phyloP scores from a whole-genome alignment of 2,888 invertebrate genomes.

The Metacarcinus magister region DNA sequence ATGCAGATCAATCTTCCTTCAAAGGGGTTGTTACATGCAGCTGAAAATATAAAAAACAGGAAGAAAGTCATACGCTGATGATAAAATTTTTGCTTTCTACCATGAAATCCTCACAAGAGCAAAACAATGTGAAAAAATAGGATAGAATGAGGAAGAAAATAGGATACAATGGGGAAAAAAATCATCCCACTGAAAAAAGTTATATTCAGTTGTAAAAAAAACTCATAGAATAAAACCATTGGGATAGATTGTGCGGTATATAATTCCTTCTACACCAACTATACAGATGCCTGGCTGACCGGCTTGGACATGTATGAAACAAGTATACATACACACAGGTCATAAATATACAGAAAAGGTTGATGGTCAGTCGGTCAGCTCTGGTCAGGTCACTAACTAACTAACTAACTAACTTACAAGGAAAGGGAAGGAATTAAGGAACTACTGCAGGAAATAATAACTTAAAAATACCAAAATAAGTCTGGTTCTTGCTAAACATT shows the following conservation, averaged over 20 bases:
- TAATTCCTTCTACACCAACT: constrained; percentile 43
- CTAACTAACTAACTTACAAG: constrained; percentile 26
- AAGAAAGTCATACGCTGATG: no score
- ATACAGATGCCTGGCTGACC: neutral
- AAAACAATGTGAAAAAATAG: no score
- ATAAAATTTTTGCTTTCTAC: neutral
- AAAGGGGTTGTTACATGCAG: no score
- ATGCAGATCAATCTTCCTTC: no score
- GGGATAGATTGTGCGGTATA: constrained; percentile 35
- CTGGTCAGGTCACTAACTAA: neutral
- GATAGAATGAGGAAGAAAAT: no score
- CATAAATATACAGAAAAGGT: constrained; percentile 36
- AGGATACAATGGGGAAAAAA: neutral
- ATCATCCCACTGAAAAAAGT: neutral
- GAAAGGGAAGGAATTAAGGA: neutral
- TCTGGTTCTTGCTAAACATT: neutral
- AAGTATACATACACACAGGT: constrained; percentile 43
- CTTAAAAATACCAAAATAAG: neutral
- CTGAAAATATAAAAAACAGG: no score
- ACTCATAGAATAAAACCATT: neutral
- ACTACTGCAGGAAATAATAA: neutral
- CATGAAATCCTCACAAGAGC: neutral
- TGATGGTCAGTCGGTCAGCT: no score
- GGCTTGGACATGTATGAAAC: neutral
- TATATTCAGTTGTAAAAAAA: neutral